Percentiles rank a stretch among this genome's conserved stretches.
Conservation (phyloP, 2,797 vertebrate genomes). For the Chelon labrosus region DNA sequence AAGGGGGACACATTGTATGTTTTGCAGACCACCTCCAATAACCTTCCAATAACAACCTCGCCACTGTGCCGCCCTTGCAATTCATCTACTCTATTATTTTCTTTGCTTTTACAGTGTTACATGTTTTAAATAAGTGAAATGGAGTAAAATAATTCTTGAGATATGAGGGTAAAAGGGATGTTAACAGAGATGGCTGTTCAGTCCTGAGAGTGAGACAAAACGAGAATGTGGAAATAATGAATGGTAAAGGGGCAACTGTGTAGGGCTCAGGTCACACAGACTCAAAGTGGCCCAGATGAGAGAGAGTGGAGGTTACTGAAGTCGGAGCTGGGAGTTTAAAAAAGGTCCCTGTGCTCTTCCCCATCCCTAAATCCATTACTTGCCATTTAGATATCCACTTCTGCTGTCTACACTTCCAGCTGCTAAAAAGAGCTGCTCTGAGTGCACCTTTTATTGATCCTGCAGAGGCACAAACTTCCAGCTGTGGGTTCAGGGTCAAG, state of each 20-base stretch:
- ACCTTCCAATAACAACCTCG: too few relatives aligned
- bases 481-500: conserved; percentile 36
- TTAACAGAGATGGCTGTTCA: conserved; percentile 8
- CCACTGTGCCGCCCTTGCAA: too few relatives aligned
- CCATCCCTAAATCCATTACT: conserved; percentile 37
- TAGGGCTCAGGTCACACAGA: conserved; percentile 29
- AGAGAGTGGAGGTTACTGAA: conserved; percentile 30
- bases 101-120: not conserved
- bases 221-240: conserved; percentile 30
- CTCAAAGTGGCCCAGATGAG: conserved; percentile 29
- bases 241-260: conserved; percentile 9
- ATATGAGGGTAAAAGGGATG: not conserved
- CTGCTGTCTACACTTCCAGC: conserved; percentile 27
- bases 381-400: conserved; percentile 42
- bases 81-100: not conserved
- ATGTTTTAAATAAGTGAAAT: conserved; percentile 3
- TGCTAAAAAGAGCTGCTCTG: conserved; percentile 41
- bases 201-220: conserved; percentile 19
- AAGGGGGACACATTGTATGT: too few relatives aligned
- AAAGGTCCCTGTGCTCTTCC: conserved; percentile 18
- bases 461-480: conserved; percentile 42
- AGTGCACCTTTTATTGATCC: conserved; percentile 45
- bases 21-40: too few relatives aligned
- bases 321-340: conserved; percentile 14
- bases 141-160: not conserved